These are phyloP conservation scores for Dromiciops gliroides DNA, from an alignment of 2,113 vertebrate genomes.

Conservation along the genomic window DNA sequence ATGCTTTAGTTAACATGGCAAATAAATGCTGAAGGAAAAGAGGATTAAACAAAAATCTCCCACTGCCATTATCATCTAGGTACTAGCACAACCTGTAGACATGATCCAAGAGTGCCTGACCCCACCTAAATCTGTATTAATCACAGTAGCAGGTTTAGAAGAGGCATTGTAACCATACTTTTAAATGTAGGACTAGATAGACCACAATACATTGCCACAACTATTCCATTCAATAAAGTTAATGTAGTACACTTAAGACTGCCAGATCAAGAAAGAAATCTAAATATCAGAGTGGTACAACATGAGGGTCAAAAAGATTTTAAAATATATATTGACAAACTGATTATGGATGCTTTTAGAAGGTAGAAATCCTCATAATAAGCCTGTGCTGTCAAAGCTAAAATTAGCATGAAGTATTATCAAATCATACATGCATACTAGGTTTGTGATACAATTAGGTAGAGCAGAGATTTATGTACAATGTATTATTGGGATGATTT, in stretches of 20 bases:
- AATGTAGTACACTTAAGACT: background rate
- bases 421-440: background rate
- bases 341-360: background rate
- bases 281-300: too few relatives aligned
- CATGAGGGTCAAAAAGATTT: too few relatives aligned
- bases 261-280: too few relatives aligned
- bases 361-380: background rate
- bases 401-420: background rate
- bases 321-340: too few relatives aligned
- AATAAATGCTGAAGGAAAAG: background rate
- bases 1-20: background rate
- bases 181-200: background rate
- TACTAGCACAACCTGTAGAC: background rate
- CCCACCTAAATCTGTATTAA: background rate
- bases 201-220: background rate
- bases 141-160: background rate
- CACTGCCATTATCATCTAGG: background rate
- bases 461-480: background rate
- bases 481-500: background rate
- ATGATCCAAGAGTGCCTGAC: background rate
- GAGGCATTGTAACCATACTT: background rate
- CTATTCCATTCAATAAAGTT: background rate
- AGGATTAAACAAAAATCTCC: background rate
- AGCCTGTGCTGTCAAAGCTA: background rate
- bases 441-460: background rate